Percentiles rank a stretch among this genome's conserved stretches.
These are phyloP conservation scores for Sarcoramphus papa DNA, from an alignment of 2,797 vertebrate genomes.

Conservation along the genomic window DNA sequence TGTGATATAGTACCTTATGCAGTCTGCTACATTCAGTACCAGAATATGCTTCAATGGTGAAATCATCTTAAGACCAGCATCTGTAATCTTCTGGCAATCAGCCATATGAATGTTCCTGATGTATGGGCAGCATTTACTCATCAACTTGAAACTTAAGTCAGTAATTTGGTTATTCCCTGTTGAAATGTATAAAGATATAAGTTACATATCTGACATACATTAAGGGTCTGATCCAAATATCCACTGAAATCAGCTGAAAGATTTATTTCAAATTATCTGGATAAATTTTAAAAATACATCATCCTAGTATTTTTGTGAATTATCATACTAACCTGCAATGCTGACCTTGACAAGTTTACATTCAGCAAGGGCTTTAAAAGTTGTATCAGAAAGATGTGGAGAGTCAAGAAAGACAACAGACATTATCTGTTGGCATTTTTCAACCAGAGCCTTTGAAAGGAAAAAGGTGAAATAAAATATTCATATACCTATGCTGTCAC, in stretches of 20 bases:
- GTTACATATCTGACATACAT: background rate
- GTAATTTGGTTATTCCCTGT: slow-evolving; percentile 79
- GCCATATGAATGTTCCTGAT: slow-evolving; percentile 74
- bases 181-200: background rate
- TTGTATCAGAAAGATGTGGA: slow-evolving; percentile 75
- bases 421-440: slow-evolving; percentile 72
- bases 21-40: slow-evolving; percentile 78
- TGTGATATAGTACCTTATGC: slow-evolving; percentile 71
- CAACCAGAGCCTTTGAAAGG: slow-evolving; percentile 74
- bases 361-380: slow-evolving; percentile 74
- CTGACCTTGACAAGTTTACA: slow-evolving; percentile 73
- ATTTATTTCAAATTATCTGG: background rate
- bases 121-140: slow-evolving; percentile 73
- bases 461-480: background rate
- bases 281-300: background rate
- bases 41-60: slow-evolving; percentile 71
- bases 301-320: background rate
- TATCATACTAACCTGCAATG: slow-evolving; percentile 70
- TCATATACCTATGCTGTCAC: background rate
- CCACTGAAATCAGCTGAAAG: background rate
- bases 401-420: slow-evolving; percentile 76
- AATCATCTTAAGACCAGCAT: slow-evolving; percentile 72
- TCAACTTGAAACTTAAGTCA: slow-evolving; percentile 74
- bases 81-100: slow-evolving; percentile 77
- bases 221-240: background rate